Percentiles rank a stretch among this genome's conserved stretches.
Evolutionary conservation across 1,140 invertebrate species (phyloP).

Genomic region (Formica selysi): DNA sequence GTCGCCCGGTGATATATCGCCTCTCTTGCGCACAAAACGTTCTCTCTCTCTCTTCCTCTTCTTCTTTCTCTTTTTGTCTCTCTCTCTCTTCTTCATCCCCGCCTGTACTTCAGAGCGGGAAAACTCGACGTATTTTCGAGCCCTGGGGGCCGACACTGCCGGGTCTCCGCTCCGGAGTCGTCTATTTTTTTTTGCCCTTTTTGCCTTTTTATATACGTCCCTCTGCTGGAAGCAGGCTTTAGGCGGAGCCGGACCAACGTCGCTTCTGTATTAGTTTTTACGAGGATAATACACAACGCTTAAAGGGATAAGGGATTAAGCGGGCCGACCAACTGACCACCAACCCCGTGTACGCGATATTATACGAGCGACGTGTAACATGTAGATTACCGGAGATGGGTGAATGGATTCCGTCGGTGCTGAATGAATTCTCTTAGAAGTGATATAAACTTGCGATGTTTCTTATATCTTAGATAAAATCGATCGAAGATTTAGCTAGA

Average conservation of each 20-base stretch:
- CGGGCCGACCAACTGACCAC: constrained; percentile 80
- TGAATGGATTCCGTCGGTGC: neutral
- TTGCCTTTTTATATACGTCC: constrained; percentile 70
- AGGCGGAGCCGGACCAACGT: constrained; percentile 75
- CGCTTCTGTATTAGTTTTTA: constrained; percentile 86
- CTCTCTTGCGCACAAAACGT: constrained; percentile 76
- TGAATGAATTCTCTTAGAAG: constrained; percentile 11
- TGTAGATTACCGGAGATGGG: constrained; percentile 21
- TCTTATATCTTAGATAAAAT: neutral
- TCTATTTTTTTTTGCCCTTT: constrained; percentile 69
- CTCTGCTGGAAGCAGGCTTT: constrained; percentile 80
- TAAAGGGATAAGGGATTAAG: constrained; percentile 87
- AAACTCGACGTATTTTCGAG: constrained; percentile 77
- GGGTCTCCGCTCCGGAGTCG: constrained; percentile 66
- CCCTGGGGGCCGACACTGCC: constrained; percentile 68
- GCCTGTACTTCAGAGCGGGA: constrained; percentile 41
- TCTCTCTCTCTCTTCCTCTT: neutral
- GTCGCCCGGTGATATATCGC: constrained; percentile 83
- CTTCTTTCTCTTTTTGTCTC: constrained; percentile 42
- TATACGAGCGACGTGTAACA: constrained; percentile 60
- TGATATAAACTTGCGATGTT: neutral
- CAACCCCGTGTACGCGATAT: constrained; percentile 60
- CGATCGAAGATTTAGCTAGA: neutral
- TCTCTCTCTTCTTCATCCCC: constrained; percentile 57
- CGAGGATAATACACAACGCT: constrained; percentile 86